phyloP scores from a whole-genome alignment of 2,797 vertebrate genomes.

The Acipenser transmontanus region DNA sequence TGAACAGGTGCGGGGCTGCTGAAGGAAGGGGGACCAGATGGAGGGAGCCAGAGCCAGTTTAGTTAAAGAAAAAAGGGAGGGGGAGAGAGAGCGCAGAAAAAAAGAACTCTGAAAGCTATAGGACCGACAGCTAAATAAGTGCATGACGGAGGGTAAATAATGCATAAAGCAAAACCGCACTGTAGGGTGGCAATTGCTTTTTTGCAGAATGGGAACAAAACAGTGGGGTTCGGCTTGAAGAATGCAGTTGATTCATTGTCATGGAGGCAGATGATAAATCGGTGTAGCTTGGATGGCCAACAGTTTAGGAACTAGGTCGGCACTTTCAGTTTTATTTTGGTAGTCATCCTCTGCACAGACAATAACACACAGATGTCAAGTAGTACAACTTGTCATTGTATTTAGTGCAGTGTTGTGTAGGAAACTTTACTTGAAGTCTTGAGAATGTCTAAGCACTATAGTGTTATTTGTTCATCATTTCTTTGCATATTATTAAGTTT shows the following conservation, averaged over 20 bases:
- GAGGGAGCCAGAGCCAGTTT: constrained; percentile 99
- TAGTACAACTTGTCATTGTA: too few relatives aligned
- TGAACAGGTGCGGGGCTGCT: constrained; percentile 99
- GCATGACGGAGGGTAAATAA: constrained; percentile 71
- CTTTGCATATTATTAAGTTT: too few relatives aligned
- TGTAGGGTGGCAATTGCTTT: constrained; percentile 59
- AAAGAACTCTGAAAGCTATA: constrained; percentile 79
- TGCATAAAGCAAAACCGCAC: constrained; percentile 73
- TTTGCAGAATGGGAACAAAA: constrained; percentile 46
- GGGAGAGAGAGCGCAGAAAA: constrained; percentile 29
- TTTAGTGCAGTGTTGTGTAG: too few relatives aligned
- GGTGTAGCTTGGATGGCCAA: neutral
- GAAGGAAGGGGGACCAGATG: constrained; percentile 99
- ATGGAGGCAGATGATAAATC: constrained; percentile 14
- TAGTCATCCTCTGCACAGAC: neutral
- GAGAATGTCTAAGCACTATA: too few relatives aligned
- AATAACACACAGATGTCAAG: too few relatives aligned
- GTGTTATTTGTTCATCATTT: too few relatives aligned
- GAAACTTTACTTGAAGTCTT: too few relatives aligned
- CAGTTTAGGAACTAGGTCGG: neutral
- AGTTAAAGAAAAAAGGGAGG: constrained; percentile 95
- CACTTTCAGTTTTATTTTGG: neutral
- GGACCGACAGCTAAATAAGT: constrained; percentile 75
- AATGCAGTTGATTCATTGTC: constrained; percentile 7
- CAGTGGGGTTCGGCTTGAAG: constrained; percentile 57